Evolutionary conservation across 2,797 vertebrate genomes (phyloP).

Genomic region (Rachycentron canadum): DNA sequence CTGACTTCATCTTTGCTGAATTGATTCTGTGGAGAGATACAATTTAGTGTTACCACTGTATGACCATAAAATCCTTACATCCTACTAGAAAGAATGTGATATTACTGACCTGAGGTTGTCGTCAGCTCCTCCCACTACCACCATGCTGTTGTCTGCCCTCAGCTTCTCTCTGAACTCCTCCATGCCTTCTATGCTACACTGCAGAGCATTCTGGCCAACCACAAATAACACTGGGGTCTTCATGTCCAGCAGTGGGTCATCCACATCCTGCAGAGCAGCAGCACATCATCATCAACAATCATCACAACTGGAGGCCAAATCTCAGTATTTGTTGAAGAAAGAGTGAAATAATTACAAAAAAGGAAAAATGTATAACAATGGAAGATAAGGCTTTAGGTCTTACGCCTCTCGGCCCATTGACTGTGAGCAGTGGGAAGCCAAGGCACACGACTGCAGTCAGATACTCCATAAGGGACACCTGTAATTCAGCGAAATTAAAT

Average conservation of each 20-base stretch:
- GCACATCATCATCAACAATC: constrained; percentile 2
- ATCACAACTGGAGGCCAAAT: not conserved
- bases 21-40: constrained; percentile 87
- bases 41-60: constrained; percentile 15
- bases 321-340: not conserved
- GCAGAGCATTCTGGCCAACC: constrained; percentile 94
- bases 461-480: constrained; percentile 98
- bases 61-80: not conserved
- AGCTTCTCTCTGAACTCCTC: constrained; percentile 98
- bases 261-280: constrained; percentile 89
- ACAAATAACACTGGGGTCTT: constrained; percentile 98
- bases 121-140: constrained; percentile 96
- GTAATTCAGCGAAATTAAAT: constrained; percentile 27
- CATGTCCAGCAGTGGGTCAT: constrained; percentile 97
- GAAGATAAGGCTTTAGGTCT: constrained; percentile 56
- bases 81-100: not conserved
- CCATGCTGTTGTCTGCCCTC: constrained; percentile 96
- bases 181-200: constrained; percentile 94
- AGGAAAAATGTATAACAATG: not conserved
- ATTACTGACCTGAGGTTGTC: constrained; percentile 93
- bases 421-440: constrained; percentile 94
- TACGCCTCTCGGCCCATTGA: constrained; percentile 95
- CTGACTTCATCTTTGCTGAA: constrained; percentile 95
- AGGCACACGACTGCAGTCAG: constrained; percentile 96
- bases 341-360: not conserved